Base-by-base conservation (phyloP, 2,888 invertebrate species). In the Congeria kusceri region DNA sequence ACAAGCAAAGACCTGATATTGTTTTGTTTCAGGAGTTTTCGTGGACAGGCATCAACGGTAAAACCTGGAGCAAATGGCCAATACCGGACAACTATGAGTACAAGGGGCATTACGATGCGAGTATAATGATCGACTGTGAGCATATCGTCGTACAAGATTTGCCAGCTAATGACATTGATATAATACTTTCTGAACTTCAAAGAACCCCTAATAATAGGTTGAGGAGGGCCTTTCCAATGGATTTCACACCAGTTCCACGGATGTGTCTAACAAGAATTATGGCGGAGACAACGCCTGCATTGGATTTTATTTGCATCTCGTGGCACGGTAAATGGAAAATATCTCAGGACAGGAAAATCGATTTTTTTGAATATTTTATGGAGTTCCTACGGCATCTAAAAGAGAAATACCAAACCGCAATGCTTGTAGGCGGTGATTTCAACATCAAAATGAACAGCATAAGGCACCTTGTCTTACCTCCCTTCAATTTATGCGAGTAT, bases 291-390 rank as follows among this genome's bases (percentile, higher is more conserved):
- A 47, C 56, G 18, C 69, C 76, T 15, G 49, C 61, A 32, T 25
- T 74, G 20, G 64, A 77, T 11, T 77, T 81, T n/a, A 71, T 81
- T 20, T 77, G 77, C 63, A 71, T 81, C 47, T 81, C 81, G 1
- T 81, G 77, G 81, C 77, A 77, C 23, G 81, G 81, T 15, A 47
- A 56, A 11, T 71, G 53, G n/a, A 61, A 53, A 49, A 64, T 69
- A 23, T 59, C 63, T 56, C 62, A 71, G 20, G 39, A 58, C 11
- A 39, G 15, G 11, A 76, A 69, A 65, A 49, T 66, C 29, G 64
- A 68, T 27, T 71, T 71, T 25, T 82, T 82, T 49, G 65, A 68
- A 29, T 75, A 77, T 32, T 57, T 63, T 15, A 67, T 82, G 68
- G 77, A 72, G 39, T 82, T 82, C 49, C 32, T 82, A 1, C 58